Base-by-base conservation (phyloP, 1,140 invertebrate species). In the Magallana gigas region DNA sequence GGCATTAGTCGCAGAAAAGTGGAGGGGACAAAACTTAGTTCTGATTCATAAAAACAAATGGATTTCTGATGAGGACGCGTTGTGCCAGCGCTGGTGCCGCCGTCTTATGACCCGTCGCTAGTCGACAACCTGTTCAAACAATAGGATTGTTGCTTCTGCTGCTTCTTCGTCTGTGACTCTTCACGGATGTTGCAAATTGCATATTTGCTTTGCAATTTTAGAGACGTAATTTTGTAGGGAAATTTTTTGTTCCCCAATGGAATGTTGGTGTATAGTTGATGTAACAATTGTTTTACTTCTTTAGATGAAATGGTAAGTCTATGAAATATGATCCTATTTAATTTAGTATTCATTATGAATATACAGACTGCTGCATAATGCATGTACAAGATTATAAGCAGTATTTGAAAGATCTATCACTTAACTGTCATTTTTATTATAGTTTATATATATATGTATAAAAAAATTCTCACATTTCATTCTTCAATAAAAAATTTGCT, bases 41-140 rank as follows among this genome's bases (percentile, higher is more conserved):
- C 68, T 76, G 68, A 76, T 76, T 76, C 68, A 76, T 29, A 76
- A 76, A 23, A 76, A 29, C 68, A 76, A 76, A 76, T 76, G 68
- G 68, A 36, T 76, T 76, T 76, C 68, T 76, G 68, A 76, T 76
- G 68, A 76, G 23, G 23, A 36, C 36, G 68, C 11, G 9, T 12
- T 76, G 36, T 48, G 68, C 36, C 23, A 76, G 23, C 36, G 36
- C 36, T 48, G 36, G 36, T 48, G 36, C 36, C 36, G 36, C 5
- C 23, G 23, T 76, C 68, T 76, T 76, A 29, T 29, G 68, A 76
- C 23, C 68, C 68, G 36, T 48, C 36, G 8, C 68, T 16, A 62
- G 60, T 62, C 60, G 23, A 23, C 23, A 76, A 76, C 68, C 68
- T 76, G 68, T 76, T 76, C 68, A 76, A 76, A 76, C 68, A 76